phyloP scores from a whole-genome alignment of 2,888 invertebrate genomes.

The Empis livida region DNA sequence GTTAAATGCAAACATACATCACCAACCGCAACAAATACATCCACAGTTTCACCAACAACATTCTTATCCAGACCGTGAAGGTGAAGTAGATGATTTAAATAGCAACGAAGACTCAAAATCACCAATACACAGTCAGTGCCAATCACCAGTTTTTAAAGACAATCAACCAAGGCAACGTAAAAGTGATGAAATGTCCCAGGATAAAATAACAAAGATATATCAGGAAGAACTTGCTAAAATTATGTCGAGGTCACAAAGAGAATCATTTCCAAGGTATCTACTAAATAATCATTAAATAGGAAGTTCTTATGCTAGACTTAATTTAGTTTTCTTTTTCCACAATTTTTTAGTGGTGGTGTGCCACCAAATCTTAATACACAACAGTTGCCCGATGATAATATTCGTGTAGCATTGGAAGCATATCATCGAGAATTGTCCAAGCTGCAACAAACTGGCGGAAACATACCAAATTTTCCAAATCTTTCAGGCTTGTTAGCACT shows the following conservation, averaged over 20 bases:
- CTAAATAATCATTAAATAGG: background rate
- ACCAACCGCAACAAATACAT: slow-evolving; percentile 38
- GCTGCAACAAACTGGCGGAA: slow-evolving; percentile 50
- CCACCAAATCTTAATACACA: slow-evolving; percentile 20
- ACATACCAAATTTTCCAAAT: slow-evolving; percentile 43
- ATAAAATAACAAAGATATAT: slow-evolving; percentile 88
- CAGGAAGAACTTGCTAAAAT: slow-evolving; percentile 91
- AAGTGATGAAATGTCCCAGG: slow-evolving; percentile 84
- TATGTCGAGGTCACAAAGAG: slow-evolving; percentile 69
- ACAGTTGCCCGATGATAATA: slow-evolving; percentile 52
- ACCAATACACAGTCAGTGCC: slow-evolving; percentile 59
- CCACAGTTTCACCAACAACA: slow-evolving; percentile 29
- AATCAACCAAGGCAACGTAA: slow-evolving; percentile 33
- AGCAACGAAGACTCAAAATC: slow-evolving; percentile 75
- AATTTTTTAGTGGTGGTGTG: slow-evolving; percentile 57
- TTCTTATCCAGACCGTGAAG: slow-evolving; percentile 38
- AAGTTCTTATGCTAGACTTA: slow-evolving; percentile 20
- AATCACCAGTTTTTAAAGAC: slow-evolving; percentile 62
- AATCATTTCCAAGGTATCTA: slow-evolving; percentile 66
- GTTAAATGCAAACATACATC: slow-evolving; percentile 19
- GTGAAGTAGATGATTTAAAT: slow-evolving; percentile 46
- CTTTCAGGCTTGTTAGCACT: slow-evolving; percentile 58
- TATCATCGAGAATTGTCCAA: slow-evolving; percentile 90
- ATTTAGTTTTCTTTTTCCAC: slow-evolving; percentile 67
- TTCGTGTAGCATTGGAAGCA: slow-evolving; percentile 77